Evolutionary conservation across 2,113 vertebrate species (phyloP).

Genomic region (Perccottus glenii): DNA sequence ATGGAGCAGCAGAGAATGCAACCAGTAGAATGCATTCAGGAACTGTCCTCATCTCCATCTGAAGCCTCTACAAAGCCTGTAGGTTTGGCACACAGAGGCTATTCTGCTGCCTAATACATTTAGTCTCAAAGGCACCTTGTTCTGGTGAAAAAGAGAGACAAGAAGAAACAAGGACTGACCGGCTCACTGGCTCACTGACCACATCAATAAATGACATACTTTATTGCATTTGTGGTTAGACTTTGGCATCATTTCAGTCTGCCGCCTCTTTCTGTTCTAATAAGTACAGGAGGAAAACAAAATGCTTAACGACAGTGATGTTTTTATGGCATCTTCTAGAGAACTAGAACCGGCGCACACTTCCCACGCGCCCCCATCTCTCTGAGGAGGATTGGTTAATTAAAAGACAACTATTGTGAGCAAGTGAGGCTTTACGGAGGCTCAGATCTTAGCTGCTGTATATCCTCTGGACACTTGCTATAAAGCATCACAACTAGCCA

Average conservation of each 20-base stretch:
- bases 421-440: conserved; percentile 42
- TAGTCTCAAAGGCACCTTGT: conserved; percentile 55
- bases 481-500: conserved; percentile 33
- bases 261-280: not conserved
- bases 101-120: conserved; percentile 45
- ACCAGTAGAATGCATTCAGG: conserved; percentile 28
- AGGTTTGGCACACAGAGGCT: conserved; percentile 38
- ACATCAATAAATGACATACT: not conserved
- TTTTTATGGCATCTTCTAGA: not conserved
- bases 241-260: conserved; percentile 11
- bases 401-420: conserved; percentile 58
- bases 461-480: conserved; percentile 45
- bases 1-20: conserved; percentile 8
- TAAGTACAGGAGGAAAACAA: conserved; percentile 1
- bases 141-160: conserved; percentile 24
- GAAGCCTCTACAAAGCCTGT: conserved; percentile 32
- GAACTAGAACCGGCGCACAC: conserved; percentile 38
- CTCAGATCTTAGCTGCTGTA: conserved; percentile 41
- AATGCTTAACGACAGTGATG: not conserved
- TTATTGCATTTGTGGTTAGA: conserved; percentile 24
- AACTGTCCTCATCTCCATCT: conserved; percentile 33
- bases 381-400: conserved; percentile 56
- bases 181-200: conserved; percentile 2
- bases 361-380: conserved; percentile 53
- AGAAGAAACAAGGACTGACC: conserved; percentile 14